A percentile compares a stretch with the other conserved stretches of the same genome.
These are phyloP conservation scores for Pocillopora verrucosa DNA, from an alignment of 64 coral and sea anemone species.

Conservation along the genomic window DNA sequence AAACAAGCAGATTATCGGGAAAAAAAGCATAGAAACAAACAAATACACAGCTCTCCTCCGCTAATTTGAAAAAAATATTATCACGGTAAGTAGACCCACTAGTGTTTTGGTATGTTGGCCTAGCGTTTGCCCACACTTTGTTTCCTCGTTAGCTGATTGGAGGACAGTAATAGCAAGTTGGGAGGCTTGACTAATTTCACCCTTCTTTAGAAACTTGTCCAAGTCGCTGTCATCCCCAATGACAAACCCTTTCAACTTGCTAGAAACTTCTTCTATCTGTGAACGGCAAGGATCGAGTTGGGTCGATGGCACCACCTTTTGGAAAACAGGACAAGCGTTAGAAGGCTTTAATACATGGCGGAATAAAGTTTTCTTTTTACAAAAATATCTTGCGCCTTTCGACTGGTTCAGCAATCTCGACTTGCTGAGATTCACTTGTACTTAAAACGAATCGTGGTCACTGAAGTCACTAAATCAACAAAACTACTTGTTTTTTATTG, in stretches of 20 bases:
- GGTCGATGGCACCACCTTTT: conserved; percentile 46
- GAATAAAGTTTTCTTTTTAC: too few species aligned
- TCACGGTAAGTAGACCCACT: neutral
- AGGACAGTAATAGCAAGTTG: conserved; percentile 73
- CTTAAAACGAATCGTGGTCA: too few species aligned
- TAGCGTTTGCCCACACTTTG: neutral
- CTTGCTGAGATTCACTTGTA: too few species aligned
- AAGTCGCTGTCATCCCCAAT: conserved; percentile 48
- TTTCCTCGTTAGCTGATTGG: neutral
- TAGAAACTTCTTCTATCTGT: conserved; percentile 10
- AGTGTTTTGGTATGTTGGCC: neutral
- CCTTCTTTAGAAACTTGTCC: conserved; percentile 42
- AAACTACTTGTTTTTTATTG: too few species aligned
- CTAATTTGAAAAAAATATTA: neutral
- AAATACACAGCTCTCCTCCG: neutral
- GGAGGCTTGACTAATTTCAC: conserved; percentile 63
- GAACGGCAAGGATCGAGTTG: conserved; percentile 29
- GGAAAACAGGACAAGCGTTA: neutral
- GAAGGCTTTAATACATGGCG: neutral
- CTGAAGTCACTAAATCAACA: too few species aligned
- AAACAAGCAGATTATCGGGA: too few species aligned
- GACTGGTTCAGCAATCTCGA: too few species aligned
- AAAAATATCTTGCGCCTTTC: too few species aligned
- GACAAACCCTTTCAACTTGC: conserved; percentile 43
- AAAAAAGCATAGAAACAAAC: neutral